These are phyloP conservation scores for Leptopilina clavipes DNA, from an alignment of 1,140 invertebrate species.

Conservation along the genomic window DNA sequence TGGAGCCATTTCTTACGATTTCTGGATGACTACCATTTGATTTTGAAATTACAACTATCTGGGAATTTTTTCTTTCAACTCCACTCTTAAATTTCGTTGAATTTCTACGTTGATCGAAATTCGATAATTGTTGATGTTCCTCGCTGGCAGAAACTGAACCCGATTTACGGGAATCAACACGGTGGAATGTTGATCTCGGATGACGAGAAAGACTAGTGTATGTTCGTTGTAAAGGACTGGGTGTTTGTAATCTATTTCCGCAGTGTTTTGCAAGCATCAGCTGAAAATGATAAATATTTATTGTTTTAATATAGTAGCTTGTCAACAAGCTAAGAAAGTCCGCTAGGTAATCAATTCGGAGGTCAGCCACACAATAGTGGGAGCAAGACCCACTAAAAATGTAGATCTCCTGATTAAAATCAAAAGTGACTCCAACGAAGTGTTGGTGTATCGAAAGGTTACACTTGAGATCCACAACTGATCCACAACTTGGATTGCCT, in stretches of 20 bases:
- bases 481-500: too few relatives aligned
- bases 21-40: background rate
- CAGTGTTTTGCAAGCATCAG: slow-evolving; percentile 72
- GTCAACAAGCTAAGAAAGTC: too few relatives aligned
- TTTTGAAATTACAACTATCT: background rate
- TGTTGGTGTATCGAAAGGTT: too few relatives aligned
- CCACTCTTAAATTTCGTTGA: background rate
- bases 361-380: too few relatives aligned
- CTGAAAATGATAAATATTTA: slow-evolving; percentile 56
- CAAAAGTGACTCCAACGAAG: too few relatives aligned
- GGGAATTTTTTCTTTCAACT: slow-evolving; percentile 33
- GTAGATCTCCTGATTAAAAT: too few relatives aligned
- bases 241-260: slow-evolving; percentile 58
- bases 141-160: slow-evolving; percentile 63
- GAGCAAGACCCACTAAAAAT: too few relatives aligned
- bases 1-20: slow-evolving; percentile 46
- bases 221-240: slow-evolving; percentile 53
- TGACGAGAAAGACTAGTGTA: slow-evolving; percentile 66
- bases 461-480: too few relatives aligned
- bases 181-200: slow-evolving; percentile 52
- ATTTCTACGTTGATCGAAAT: background rate
- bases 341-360: too few relatives aligned
- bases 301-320: too few relatives aligned
- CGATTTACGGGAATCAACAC: slow-evolving; percentile 53
- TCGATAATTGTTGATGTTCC: slow-evolving; percentile 60